phyloP scores from a whole-genome alignment of 2,797 vertebrate species.

The Nannoperca australis region DNA sequence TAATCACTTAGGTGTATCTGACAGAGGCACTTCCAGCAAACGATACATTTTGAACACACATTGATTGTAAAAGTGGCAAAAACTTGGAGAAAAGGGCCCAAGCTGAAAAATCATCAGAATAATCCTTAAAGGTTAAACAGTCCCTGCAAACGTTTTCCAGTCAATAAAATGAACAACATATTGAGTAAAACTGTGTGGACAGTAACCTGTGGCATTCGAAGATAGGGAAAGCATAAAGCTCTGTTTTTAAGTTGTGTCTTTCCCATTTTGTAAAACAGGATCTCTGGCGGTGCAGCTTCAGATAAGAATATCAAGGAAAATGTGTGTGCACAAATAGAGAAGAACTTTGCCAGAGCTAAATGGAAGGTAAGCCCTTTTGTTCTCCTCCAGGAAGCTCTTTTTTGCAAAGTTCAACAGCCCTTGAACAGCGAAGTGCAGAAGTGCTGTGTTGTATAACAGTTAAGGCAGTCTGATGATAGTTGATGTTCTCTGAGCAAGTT shows the following conservation, averaged over 20 bases:
- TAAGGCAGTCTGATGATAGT: neutral
- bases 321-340: conserved; percentile 98
- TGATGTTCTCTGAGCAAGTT: neutral
- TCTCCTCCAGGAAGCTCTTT: conserved; percentile 21
- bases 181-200: conserved; percentile 22
- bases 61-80: neutral
- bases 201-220: conserved; percentile 15
- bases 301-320: conserved; percentile 99
- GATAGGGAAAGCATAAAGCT: conserved; percentile 13
- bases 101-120: neutral
- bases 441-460: neutral
- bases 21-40: neutral
- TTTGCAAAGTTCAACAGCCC: neutral
- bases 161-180: conserved; percentile 37
- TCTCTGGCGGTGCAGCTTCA: conserved; percentile 96
- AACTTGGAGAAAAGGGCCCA: neutral
- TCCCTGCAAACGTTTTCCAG: conserved; percentile 15
- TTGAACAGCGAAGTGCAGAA: conserved; percentile 4
- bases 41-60: neutral
- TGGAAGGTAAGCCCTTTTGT: conserved; percentile 91
- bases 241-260: conserved; percentile 37
- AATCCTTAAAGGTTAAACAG: conserved; percentile 24
- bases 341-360: conserved; percentile 98
- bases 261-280: conserved; percentile 83
- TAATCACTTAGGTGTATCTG: neutral